Evolutionary conservation across 1,140 invertebrate species (phyloP), one percentile per base, ranked within the genome.

Genomic region (Cydia strobilella): DNA sequence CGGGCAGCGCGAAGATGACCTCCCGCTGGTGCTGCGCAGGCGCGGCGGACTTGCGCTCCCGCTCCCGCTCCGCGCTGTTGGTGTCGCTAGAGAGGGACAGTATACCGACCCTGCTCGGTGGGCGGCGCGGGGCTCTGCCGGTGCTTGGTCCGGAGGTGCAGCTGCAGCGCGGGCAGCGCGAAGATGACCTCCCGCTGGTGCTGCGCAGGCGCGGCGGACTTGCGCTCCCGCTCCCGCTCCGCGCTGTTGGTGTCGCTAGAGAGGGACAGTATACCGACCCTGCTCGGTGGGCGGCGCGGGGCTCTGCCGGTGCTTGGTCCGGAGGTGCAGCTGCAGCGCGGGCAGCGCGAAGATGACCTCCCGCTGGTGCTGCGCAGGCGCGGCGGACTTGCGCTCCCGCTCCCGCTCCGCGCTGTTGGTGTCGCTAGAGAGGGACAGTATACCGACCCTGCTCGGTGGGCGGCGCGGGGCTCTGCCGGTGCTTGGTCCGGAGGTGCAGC

Each of bases 311-410:
- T 99, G 98, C 86, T 98, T 97, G 2, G 98, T 99, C 93, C 98
- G 98, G 51, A 99, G 94, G 86, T 98, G 97, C 76, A 99, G 93
- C 93, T 98, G 97, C 80, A 99, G 93, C 20, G 97, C 97, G 0
- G 98, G 98, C 76, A 99, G 92, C 6, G 97, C 97, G 94, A 99
- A 99, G 86, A 99, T 99, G 4, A 98, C 97, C 94, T 99, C 98
- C 42, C 97, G 95, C 72, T 96, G 97, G 86, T 99, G 98, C 84
- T 13, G 54, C 73, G 73, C 93, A 89, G 63, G 87, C 87, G 74
- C 95, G 95, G 76, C 96, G 93, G 85, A 96, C 96, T 77, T 97
- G 86, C 76, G 95, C 94, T 75, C 95, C 86, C 76, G 95, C 94
- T 75, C 95, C 93, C 85, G 97, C 96, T 78, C 79, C 54, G 85